Base-by-base conservation (phyloP, 2,113 vertebrate species). In the Saccopteryx leptura region DNA sequence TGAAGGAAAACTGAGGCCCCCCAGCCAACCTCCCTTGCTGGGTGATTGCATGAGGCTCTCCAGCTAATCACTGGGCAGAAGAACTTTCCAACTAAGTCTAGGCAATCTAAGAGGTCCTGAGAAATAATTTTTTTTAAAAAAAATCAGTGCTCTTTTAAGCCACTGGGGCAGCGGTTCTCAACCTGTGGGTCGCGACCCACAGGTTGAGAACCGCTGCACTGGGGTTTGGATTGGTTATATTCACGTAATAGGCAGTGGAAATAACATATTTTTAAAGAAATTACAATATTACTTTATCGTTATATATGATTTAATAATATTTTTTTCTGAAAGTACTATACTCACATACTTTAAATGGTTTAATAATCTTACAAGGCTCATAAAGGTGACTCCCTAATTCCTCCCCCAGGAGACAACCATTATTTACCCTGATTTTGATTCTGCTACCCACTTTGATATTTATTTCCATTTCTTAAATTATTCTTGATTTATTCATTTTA, bases 391-490 rank as follows among this genome's bases (percentile, higher is more conserved):
- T 15, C 18, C 63, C 96, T 63, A 69, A 5, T 56, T 91, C 15
- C 9, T 71, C 56, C 66, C 23, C 21, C 28, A 66, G 75, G 54
- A 81, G 78, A 15, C 17, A 80, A 91, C 7, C 18, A n/a, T 58
- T 74, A 78, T 24, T 7, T 69, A 6, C 14, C 75, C 14, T 23
- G 21, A 54, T 60, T 95, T 87, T 76, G 33, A n/a, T 68, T 82
- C 61, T 33, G 23, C 6, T 78, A 46, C 83, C 84, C 24, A 68
- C 19, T 66, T 75, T 81, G 19, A 83, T 66, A 79, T 61, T 85
- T 85, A 74, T 50, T 69, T 58, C 26, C 26, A 93, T 84, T 96
- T 88, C 24, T 85, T 72, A 88, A 48, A n/a, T 88, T 85, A 71
- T 3, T 65, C 24, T 78, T 90, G 39, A 68, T 46, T 58, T 72